These are phyloP conservation scores for Magallana nippona DNA, from an alignment of 2,888 invertebrate genomes.

Conservation along the genomic window DNA sequence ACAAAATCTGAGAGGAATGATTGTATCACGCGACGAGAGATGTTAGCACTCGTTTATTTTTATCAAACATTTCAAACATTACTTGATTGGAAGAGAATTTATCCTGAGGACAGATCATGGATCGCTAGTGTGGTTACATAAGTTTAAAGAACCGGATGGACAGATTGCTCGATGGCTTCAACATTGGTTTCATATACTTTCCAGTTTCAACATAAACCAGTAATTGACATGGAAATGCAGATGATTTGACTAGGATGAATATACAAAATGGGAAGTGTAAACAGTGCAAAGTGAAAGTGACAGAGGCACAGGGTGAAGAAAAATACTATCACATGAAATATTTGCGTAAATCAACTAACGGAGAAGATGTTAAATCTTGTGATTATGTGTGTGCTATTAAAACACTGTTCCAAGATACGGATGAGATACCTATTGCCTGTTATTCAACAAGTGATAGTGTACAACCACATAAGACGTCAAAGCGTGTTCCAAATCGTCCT, in stretches of 20 bases:
- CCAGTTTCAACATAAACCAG: neutral
- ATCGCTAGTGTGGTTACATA: neutral
- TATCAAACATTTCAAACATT: conserved; percentile 48
- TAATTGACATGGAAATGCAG: neutral
- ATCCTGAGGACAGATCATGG: neutral
- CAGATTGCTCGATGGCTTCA: conserved; percentile 23
- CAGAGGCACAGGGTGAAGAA: neutral
- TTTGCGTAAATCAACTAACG: too few species aligned
- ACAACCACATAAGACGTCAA: neutral
- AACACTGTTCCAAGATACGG: neutral
- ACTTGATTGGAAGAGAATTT: conserved; percentile 37
- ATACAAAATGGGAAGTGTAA: neutral
- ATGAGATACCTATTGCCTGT: neutral
- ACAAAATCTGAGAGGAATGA: conserved; percentile 36
- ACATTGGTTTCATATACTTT: neutral
- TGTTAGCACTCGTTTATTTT: conserved; percentile 49
- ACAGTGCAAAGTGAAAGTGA: conserved; percentile 34
- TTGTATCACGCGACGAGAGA: conserved; percentile 46
- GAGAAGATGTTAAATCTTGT: too few species aligned
- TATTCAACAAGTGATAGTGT: neutral
- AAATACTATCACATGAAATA: neutral
- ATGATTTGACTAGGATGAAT: neutral
- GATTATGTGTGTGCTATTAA: neutral
- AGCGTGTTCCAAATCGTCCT: neutral
- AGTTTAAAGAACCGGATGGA: conserved; percentile 13